These are phyloP conservation scores for Gortyna flavago DNA, from an alignment of 2,888 invertebrate genomes.

Conservation along the genomic window DNA sequence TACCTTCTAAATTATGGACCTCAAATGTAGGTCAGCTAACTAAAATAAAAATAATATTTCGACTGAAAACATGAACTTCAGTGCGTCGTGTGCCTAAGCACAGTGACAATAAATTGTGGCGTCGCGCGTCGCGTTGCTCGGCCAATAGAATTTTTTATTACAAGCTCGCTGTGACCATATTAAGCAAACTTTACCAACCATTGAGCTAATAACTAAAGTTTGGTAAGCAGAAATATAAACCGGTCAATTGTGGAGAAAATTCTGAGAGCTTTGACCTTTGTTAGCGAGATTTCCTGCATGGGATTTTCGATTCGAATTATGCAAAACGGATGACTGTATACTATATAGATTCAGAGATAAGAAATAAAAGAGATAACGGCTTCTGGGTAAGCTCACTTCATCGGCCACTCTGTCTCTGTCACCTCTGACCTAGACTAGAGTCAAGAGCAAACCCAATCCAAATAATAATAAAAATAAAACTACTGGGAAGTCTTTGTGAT, in stretches of 20 bases:
- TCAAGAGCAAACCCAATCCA: too few relatives aligned
- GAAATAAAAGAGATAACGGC: not conserved
- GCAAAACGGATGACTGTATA: not conserved
- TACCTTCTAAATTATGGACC: slow-evolving; percentile 12
- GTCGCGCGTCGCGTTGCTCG: too few relatives aligned
- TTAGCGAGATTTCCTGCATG: not conserved
- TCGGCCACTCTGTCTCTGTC: too few relatives aligned
- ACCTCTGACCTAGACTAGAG: too few relatives aligned
- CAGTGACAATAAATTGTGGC: slow-evolving; percentile 17
- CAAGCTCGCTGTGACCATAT: slow-evolving; percentile 21
- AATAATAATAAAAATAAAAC: too few relatives aligned
- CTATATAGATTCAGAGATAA: too few relatives aligned
- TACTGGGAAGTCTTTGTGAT: not conserved
- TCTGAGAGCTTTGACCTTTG: slow-evolving; percentile 18
- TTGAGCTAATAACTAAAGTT: slow-evolving; percentile 51
- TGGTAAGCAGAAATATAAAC: slow-evolving; percentile 24
- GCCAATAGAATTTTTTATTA: slow-evolving; percentile 29
- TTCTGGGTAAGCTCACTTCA: too few relatives aligned
- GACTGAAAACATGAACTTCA: slow-evolving; percentile 5
- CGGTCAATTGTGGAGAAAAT: slow-evolving; percentile 7
- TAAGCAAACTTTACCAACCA: slow-evolving; percentile 13
- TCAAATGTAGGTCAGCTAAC: slow-evolving; percentile 21
- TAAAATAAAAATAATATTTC: slow-evolving; percentile 21
- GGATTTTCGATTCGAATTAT: not conserved
- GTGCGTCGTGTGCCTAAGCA: slow-evolving; percentile 27